Evolutionary conservation across 2,113 vertebrate species (phyloP).

Genomic region (Plecotus auritus): DNA sequence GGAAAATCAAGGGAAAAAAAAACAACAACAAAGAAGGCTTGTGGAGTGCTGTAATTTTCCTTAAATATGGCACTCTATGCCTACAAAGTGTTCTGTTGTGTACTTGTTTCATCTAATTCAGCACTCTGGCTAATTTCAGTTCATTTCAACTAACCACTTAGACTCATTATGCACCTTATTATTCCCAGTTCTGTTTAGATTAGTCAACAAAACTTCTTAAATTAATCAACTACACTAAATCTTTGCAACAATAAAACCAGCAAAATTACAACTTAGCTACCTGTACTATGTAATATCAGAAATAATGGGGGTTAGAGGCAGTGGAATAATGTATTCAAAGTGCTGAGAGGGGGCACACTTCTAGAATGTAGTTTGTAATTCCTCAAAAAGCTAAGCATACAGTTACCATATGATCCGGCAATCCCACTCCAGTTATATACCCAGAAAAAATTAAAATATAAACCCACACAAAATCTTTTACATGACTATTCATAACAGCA

Average conservation of each 20-base stretch:
- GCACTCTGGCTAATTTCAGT: neutral
- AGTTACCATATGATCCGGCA: neutral
- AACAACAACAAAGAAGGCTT: neutral
- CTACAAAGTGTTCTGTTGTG: neutral
- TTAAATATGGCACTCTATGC: neutral
- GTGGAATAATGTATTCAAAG: too few species aligned
- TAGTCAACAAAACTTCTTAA: conserved; percentile 24
- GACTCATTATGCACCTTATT: neutral
- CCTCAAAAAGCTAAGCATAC: neutral
- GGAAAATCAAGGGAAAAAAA: neutral
- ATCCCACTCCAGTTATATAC: neutral
- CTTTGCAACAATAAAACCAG: neutral
- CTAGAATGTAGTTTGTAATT: too few species aligned
- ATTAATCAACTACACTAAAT: neutral
- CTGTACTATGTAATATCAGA: too few species aligned
- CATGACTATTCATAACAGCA: neutral
- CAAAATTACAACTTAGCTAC: neutral
- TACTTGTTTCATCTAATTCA: neutral
- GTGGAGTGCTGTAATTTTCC: neutral
- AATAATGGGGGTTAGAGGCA: too few species aligned
- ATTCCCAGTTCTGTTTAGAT: neutral
- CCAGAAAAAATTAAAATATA: neutral
- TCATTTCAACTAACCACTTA: neutral
- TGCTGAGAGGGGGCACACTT: too few species aligned
- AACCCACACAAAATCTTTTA: neutral